Evolutionary conservation across 2,797 vertebrate genomes (phyloP).

Genomic region (Passerculus sandwichensis): DNA sequence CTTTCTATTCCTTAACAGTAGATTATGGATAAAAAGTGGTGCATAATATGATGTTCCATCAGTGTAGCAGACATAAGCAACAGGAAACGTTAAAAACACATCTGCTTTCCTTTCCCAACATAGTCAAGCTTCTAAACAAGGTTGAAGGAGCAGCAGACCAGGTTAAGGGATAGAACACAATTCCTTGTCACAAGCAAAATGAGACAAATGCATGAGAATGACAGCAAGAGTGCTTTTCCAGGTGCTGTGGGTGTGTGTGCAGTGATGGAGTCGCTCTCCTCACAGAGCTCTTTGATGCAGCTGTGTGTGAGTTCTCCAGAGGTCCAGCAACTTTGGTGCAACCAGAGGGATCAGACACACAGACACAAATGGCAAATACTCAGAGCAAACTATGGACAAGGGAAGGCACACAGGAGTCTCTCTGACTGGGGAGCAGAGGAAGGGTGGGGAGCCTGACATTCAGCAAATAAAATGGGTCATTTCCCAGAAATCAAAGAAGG

Average conservation of each 20-base stretch:
- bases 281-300: neutral
- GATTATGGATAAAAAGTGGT: neutral
- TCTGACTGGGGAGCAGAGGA: neutral
- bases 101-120: neutral
- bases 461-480: neutral
- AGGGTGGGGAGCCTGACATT: rapidly evolving
- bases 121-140: neutral
- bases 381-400: neutral
- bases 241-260: neutral
- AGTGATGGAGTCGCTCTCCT: neutral
- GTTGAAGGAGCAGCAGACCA: neutral
- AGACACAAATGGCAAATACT: neutral
- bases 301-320: neutral
- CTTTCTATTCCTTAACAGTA: neutral
- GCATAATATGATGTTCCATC: neutral
- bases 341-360: neutral
- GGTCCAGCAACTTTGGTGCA: rapidly evolving
- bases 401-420: neutral
- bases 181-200: neutral
- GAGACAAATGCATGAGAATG: neutral
- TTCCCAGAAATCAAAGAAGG: neutral
- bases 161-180: neutral
- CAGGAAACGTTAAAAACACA: neutral
- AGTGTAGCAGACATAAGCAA: neutral
- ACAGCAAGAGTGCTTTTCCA: neutral